A percentile compares a stretch with the other conserved stretches of the same genome.
phyloP scores from a whole-genome alignment of 2,113 vertebrate species.

The Microtus richardsoni region DNA sequence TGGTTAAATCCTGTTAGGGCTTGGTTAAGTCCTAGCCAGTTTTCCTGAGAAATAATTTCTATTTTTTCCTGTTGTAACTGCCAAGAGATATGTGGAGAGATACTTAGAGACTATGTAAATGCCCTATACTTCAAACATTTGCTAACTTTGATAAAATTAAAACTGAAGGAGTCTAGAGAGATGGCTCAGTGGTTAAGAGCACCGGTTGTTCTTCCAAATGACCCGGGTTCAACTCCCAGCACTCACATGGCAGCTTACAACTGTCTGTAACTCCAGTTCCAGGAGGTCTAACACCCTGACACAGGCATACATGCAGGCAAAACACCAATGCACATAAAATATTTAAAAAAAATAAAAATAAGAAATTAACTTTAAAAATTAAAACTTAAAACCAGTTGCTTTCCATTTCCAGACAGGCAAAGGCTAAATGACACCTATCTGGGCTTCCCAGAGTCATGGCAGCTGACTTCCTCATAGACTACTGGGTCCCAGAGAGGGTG shows the following conservation, averaged over 20 bases:
- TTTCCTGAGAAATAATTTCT: not conserved
- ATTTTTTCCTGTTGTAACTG: not conserved
- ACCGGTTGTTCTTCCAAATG: not conserved
- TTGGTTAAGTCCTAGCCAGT: slow-evolving; percentile 12
- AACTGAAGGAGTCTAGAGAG: not conserved
- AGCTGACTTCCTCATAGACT: not conserved
- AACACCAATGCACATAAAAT: not conserved
- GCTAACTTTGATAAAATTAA: slow-evolving; percentile 26
- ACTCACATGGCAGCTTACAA: not conserved
- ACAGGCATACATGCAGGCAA: not conserved
- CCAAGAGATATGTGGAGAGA: slow-evolving; percentile 36
- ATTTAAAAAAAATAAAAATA: not conserved
- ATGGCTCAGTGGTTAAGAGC: not conserved
- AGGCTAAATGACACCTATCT: not conserved
- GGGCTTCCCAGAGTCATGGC: not conserved
- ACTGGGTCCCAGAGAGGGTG: not conserved
- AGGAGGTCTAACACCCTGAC: not conserved
- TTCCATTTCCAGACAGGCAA: not conserved
- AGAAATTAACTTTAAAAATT: not conserved
- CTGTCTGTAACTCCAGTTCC: not conserved
- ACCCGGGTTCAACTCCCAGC: not conserved
- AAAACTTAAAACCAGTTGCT: slow-evolving; percentile 24
- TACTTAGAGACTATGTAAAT: slow-evolving; percentile 18
- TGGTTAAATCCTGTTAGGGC: slow-evolving; percentile 5
- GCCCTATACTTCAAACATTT: slow-evolving; percentile 1